phyloP scores from a whole-genome alignment of 2,113 vertebrate species.

The Lycocorax pyrrhopterus region DNA sequence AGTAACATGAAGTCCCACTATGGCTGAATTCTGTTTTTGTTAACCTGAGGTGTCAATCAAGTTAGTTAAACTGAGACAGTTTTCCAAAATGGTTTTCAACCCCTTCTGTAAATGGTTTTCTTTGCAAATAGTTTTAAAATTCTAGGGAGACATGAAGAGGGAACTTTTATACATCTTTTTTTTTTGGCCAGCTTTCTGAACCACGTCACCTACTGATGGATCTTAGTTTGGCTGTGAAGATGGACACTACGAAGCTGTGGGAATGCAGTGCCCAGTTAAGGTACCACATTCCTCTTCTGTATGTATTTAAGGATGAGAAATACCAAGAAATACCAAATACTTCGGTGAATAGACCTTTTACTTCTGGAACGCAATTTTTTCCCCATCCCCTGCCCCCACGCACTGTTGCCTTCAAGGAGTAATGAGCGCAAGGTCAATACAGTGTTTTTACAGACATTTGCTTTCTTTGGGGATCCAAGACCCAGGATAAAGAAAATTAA shows the following conservation, averaged over 20 bases:
- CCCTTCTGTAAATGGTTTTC: not conserved
- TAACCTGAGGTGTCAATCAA: not conserved
- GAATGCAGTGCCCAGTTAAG: not conserved
- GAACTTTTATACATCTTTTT: not conserved
- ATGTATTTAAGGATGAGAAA: not conserved
- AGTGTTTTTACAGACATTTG: not conserved
- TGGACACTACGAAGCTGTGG: not conserved
- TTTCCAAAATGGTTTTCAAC: not conserved
- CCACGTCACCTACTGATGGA: rapidly evolving
- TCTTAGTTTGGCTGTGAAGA: not conserved
- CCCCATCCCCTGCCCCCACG: not conserved
- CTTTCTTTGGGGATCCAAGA: constrained; percentile 28
- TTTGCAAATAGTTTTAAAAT: not conserved
- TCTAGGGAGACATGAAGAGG: not conserved
- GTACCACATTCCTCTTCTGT: not conserved
- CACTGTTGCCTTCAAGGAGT: not conserved
- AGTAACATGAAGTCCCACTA: not conserved
- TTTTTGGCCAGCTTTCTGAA: not conserved
- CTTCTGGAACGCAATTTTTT: not conserved
- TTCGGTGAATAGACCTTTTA: not conserved
- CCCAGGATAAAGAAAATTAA: constrained; percentile 36
- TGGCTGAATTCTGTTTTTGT: not conserved
- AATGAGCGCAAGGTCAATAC: not conserved
- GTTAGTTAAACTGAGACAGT: not conserved
- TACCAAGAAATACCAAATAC: not conserved